Percentiles rank a stretch among this genome's conserved stretches.
Evolutionary conservation across 2,888 invertebrate species (phyloP).

Genomic region (Xestoiulus laeticollis): DNA sequence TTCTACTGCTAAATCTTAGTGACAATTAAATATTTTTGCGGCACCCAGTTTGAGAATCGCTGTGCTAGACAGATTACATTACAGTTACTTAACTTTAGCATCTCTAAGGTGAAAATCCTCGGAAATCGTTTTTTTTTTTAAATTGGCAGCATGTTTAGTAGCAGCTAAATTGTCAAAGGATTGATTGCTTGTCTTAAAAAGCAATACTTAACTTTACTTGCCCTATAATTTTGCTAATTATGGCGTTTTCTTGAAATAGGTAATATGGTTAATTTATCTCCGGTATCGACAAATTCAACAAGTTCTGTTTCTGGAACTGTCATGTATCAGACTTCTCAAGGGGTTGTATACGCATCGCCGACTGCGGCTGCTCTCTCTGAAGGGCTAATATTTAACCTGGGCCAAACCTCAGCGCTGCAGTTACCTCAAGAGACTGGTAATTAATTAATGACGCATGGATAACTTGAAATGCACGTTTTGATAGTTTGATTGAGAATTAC

Average conservation of each 20-base stretch:
- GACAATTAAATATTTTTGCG: too few species aligned
- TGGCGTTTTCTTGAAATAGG: slow-evolving; percentile 44
- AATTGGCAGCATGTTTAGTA: too few species aligned
- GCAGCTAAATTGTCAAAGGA: not conserved
- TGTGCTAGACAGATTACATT: too few species aligned
- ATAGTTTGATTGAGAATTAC: not conserved
- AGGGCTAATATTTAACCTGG: slow-evolving; percentile 63
- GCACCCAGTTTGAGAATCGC: too few species aligned
- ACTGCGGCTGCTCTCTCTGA: slow-evolving; percentile 59
- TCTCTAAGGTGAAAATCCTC: too few species aligned
- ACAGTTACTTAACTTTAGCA: too few species aligned
- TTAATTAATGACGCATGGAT: not conserved
- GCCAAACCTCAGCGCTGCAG: slow-evolving; percentile 58
- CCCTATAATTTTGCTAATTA: not conserved
- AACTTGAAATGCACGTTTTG: not conserved
- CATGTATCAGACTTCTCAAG: slow-evolving; percentile 65
- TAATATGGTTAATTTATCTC: slow-evolving; percentile 51
- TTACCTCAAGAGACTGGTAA: slow-evolving; percentile 57
- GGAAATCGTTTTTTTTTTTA: too few species aligned
- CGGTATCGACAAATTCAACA: slow-evolving; percentile 46
- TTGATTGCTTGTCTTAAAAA: not conserved
- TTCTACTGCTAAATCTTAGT: too few species aligned
- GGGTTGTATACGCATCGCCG: slow-evolving; percentile 64
- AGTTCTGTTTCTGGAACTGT: slow-evolving; percentile 59
- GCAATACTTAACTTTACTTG: not conserved